Evolutionary conservation across 92 coral and sea anemone species (phyloP).

Genomic region (Siderastrea siderea): DNA sequence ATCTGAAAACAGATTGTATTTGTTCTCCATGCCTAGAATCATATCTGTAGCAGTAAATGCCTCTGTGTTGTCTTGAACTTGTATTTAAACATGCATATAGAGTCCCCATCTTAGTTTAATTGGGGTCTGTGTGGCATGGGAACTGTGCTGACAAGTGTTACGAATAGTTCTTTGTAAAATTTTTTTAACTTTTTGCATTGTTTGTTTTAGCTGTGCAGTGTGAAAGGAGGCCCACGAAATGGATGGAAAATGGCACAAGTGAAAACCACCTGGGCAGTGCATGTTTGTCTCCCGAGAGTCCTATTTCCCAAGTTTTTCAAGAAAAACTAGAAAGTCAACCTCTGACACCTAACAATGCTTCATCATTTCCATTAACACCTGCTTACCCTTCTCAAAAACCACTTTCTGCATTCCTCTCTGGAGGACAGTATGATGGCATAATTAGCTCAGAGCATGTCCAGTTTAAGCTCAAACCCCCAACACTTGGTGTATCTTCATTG

Average conservation of each 20-base stretch:
- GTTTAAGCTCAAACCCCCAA: slow-evolving; percentile 81
- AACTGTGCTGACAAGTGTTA: too few relatives aligned
- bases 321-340: slow-evolving; percentile 30
- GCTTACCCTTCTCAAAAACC: slow-evolving; percentile 19
- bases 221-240: slow-evolving; percentile 80
- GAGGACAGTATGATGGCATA: slow-evolving; percentile 25
- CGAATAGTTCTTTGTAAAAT: not conserved
- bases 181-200: not conserved
- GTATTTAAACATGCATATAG: too few relatives aligned
- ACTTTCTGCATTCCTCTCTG: slow-evolving; percentile 6
- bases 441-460: slow-evolving; percentile 79
- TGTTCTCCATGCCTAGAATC: too few relatives aligned
- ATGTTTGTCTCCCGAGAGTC: not conserved
- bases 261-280: slow-evolving; percentile 17
- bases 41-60: too few relatives aligned
- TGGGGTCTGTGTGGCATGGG: too few relatives aligned
- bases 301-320: not conserved
- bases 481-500: slow-evolving; percentile 73
- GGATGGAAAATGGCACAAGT: not conserved
- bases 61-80: too few relatives aligned
- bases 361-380: not conserved
- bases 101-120: too few relatives aligned
- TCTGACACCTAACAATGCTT: not conserved
- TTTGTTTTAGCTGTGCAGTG: slow-evolving; percentile 88
- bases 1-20: too few relatives aligned